These are phyloP conservation scores for Pseudoatta argentina DNA, from an alignment of 1,140 invertebrate genomes.

Conservation along the genomic window DNA sequence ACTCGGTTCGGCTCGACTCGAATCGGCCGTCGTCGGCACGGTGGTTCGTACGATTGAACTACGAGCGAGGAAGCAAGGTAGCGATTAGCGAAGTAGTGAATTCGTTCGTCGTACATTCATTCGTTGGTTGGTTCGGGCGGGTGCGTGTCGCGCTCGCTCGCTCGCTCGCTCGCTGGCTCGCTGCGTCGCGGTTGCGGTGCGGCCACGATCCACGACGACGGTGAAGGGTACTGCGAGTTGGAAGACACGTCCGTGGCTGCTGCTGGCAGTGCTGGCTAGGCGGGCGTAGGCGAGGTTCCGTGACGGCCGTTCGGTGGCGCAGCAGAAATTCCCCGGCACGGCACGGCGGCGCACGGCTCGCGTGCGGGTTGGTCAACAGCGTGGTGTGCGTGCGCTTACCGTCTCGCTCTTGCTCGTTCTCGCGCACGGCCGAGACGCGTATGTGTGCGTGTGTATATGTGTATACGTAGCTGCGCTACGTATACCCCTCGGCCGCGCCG, in stretches of 20 bases:
- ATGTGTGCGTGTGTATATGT: constrained; percentile 54
- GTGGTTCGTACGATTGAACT: constrained; percentile 78
- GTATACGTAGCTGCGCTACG: constrained; percentile 2
- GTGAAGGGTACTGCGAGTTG: constrained; percentile 78
- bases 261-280: constrained; percentile 47
- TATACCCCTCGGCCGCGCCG: constrained; percentile 51
- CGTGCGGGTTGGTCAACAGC: constrained; percentile 72
- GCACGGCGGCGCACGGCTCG: constrained; percentile 4
- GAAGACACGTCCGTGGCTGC: constrained; percentile 74
- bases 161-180: not conserved
- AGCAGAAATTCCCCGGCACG: constrained; percentile 75
- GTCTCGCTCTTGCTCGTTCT: constrained; percentile 50
- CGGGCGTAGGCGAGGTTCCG: constrained; percentile 84
- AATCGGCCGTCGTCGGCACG: constrained; percentile 47
- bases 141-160: constrained; percentile 60
- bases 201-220: constrained; percentile 64
- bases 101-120: constrained; percentile 42
- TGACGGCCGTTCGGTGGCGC: constrained; percentile 83
- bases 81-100: too few species aligned
- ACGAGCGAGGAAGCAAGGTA: constrained; percentile 76
- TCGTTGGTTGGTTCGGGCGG: not conserved
- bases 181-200: constrained; percentile 46
- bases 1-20: constrained; percentile 33
- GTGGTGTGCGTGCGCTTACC: constrained; percentile 66
- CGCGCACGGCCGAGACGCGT: not conserved